Evolutionary conservation across 2,797 vertebrate genomes (phyloP), one percentile per base, ranked within the genome.

Genomic region (Falco cherrug): DNA sequence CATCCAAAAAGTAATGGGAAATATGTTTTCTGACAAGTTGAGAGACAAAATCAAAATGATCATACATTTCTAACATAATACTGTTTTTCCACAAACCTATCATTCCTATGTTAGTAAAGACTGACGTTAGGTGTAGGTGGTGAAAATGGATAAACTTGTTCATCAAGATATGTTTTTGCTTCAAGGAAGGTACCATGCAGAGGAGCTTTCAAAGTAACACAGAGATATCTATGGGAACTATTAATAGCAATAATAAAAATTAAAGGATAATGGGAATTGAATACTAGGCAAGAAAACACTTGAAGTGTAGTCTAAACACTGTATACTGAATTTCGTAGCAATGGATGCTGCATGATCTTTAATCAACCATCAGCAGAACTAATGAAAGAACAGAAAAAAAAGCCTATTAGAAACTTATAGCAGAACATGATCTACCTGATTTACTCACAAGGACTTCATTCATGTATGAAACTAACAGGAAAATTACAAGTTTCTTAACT

Each of bases 61-160:
- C 9, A 12, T 84, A 51, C 24, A 35, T 88, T 90, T 86, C 25
- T 87, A 64, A 71, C 9, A 26, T 19, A 82, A 60, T 89, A 39
- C 6, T 61, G 5, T 15, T 91, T 94, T 84, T 69, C 48, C 50
- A 80, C 47, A 93, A 89, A 67, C 29, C 6, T 84, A 45, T 63
- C 73, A 57, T 18, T 91, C 88, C 35, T 71, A 3, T 54, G 21
- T 70, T 92, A 26, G 33, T 69, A 50, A 93, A 68, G 16, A 87
- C 26, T 95, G 65, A 33, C 45, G 7, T 68, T 89, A 82, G 22
- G 13, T 89, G 25, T 75, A 61, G 39, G n/a, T 67, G 6, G 53
- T 70, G 74, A 88, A 94, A 97, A 95, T 71, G 43, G 57, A 92
- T 95, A 87, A 96, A 89, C 28, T 73, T 91, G 28, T 75, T 84